A percentile compares a stretch with the other conserved stretches of the same genome.
Evolutionary conservation across 2,113 vertebrate species (phyloP).

Genomic region (Tenebrosternarchus preto): DNA sequence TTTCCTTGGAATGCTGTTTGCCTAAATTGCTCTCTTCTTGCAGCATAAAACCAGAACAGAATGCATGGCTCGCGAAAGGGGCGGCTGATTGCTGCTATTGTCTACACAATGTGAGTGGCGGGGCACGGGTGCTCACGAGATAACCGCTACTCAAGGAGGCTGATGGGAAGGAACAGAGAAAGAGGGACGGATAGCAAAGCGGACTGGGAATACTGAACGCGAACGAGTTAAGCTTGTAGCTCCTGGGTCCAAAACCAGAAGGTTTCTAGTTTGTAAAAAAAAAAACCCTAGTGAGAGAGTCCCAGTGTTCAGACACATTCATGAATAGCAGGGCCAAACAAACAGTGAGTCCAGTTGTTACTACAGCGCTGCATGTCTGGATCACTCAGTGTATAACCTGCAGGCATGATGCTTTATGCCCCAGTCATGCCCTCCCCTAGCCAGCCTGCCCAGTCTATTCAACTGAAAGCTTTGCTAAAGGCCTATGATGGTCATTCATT

Average conservation of each 20-base stretch:
- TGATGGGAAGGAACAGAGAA: constrained; percentile 57
- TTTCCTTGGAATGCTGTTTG: constrained; percentile 65
- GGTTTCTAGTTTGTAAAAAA: constrained; percentile 12
- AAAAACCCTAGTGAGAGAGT: constrained; percentile 2
- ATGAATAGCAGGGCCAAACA: constrained; percentile 15
- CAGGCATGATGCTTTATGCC: constrained; percentile 17
- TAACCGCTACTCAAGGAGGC: constrained; percentile 73
- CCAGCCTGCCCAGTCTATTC: neutral
- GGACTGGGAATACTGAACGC: constrained; percentile 4
- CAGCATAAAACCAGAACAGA: constrained; percentile 62
- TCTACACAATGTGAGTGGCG: constrained; percentile 69
- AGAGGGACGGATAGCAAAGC: constrained; percentile 5
- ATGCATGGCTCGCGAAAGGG: constrained; percentile 59
- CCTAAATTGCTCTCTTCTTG: constrained; percentile 69
- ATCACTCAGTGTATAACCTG: neutral
- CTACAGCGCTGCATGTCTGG: constrained; percentile 5
- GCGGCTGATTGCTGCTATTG: constrained; percentile 77
- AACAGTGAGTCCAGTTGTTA: neutral
- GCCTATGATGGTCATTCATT: neutral
- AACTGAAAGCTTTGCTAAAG: constrained; percentile 6
- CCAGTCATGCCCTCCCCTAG: neutral
- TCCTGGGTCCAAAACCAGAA: constrained; percentile 16
- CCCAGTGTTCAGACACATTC: constrained; percentile 12
- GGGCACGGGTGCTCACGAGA: constrained; percentile 69
- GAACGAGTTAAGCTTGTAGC: constrained; percentile 45